Evolutionary conservation across 2,797 vertebrate genomes (phyloP), one percentile per base, ranked within the genome.

Genomic region (Bradypus variegatus): DNA sequence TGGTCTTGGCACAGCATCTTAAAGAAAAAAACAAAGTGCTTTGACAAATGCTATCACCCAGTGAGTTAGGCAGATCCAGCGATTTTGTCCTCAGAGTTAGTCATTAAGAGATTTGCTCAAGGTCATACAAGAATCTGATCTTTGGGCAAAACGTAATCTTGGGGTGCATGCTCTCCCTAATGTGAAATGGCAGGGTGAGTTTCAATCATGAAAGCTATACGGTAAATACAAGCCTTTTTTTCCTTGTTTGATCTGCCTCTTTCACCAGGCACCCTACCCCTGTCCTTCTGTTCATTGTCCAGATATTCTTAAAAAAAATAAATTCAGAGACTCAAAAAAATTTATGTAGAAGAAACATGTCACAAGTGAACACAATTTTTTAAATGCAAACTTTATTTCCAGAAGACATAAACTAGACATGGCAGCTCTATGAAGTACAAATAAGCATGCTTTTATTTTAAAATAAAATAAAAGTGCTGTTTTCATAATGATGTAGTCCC

Each of bases 61-160:
- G 14, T 7, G 29, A 92, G 60, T 70, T 53, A 53, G 36, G 45
- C 60, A 41, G 48, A 84, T 25, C 41, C 13, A 7, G 29, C 19
- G 31, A 81, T 81, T 88, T 7, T 58, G 50, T 55, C 48, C 70
- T 93, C 55, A 41, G 19, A 76, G 53, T 91, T 82, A 76, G 65
- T 89, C 72, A 82, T 93, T 91, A 92, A 90, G 55, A 81, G 50
- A 55, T 64, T 36, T 88, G 65, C 76, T 81, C 73, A 50, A 75
- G 81, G 48, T 83, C 48, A 80, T 23, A 79, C 27, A 55, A 91
- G 60, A 92, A 89, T n/a, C 4, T 70, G 36, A 45, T 84, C 53
- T 88, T 91, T 86, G 60, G 80, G 94, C 53, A 91, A 84, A 92
- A 79, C 15, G 70, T 72, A 89, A 69, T 69, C 12, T 67, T 89